These are phyloP conservation scores for Notiomystis cincta DNA, from an alignment of 2,113 vertebrate species.

Conservation along the genomic window DNA sequence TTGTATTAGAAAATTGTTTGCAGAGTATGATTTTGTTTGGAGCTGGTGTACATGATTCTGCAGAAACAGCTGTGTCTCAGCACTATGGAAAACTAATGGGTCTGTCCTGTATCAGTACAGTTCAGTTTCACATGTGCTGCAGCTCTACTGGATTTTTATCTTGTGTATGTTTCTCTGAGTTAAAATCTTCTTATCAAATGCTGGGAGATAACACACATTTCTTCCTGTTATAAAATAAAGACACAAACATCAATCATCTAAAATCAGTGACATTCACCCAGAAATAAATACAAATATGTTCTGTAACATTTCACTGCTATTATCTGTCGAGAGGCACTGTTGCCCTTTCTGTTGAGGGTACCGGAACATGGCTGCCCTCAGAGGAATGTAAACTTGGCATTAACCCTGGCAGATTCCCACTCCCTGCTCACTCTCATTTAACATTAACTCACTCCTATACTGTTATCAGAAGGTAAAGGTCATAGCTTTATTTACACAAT, in stretches of 20 bases:
- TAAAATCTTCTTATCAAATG: constrained; percentile 6
- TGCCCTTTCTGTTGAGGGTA: neutral
- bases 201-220: constrained; percentile 33
- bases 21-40: neutral
- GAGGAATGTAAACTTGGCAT: constrained; percentile 71
- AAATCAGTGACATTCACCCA: constrained; percentile 34
- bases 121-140: neutral
- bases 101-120: neutral
- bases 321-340: constrained; percentile 39
- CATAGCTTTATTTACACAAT: constrained; percentile 58
- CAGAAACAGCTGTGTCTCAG: neutral
- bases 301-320: constrained; percentile 3
- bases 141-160: neutral
- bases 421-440: constrained; percentile 26
- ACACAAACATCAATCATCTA: constrained; percentile 21
- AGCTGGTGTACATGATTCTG: neutral
- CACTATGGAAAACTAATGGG: neutral
- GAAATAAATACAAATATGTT: constrained; percentile 20
- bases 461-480: constrained; percentile 51
- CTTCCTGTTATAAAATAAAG: constrained; percentile 46
- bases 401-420: constrained; percentile 15
- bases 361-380: constrained; percentile 50
- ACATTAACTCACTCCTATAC: constrained; percentile 35
- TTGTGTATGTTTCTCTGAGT: neutral
- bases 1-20: neutral